Evolutionary conservation across 2,797 vertebrate species (phyloP), one percentile per base, ranked within the genome.

Genomic region (Cryptoprocta ferox): DNA sequence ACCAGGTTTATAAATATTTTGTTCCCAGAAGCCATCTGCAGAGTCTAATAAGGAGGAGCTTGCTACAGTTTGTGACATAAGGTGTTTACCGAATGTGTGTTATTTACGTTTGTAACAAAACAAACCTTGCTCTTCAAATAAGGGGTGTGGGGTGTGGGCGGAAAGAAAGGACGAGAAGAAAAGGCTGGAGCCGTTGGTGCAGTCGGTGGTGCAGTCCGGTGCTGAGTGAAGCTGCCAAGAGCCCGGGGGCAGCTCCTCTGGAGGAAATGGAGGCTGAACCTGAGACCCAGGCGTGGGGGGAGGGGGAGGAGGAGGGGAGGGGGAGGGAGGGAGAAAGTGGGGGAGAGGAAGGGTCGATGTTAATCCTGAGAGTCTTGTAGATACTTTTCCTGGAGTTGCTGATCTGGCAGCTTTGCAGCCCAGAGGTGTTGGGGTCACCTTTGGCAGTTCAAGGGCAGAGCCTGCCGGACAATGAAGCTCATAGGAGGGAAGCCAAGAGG

Each of bases 11-110:
- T 97, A 91, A 93, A 95, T 96, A 91, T 96, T 96, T 97, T 96
- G 83, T 96, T 95, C 96, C 98, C 94, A 95, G 97, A 91, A 98
- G 61, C 94, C 97, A 91, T 96, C 96, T 89, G 89, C 16, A 86
- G 95, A 92, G 39, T 89, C 45, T 95, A 92, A 89, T 78, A 84
- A 82, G 0, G 83, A 95, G 91, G 97, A 94, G 28, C 79, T 96
- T 92, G 95, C 76, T 93, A 79, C 83, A 78, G 80, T 92, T 92
- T 93, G 86, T 85, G 96, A 88, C 90, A 98, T 96, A 91, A 93
- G 73, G 81, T 95, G 19, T 98, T 98, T 97, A 95, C 94, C 53
- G 45, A 92, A 71, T 89, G 94, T 75, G 42, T 89, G 89, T 91
- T 97, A 91, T 97, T 98, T 94, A 93, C 66, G n/a, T 35, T 71